Evolutionary conservation across 2,888 invertebrate genomes (phyloP).

Genomic region (Biston stratarius): DNA sequence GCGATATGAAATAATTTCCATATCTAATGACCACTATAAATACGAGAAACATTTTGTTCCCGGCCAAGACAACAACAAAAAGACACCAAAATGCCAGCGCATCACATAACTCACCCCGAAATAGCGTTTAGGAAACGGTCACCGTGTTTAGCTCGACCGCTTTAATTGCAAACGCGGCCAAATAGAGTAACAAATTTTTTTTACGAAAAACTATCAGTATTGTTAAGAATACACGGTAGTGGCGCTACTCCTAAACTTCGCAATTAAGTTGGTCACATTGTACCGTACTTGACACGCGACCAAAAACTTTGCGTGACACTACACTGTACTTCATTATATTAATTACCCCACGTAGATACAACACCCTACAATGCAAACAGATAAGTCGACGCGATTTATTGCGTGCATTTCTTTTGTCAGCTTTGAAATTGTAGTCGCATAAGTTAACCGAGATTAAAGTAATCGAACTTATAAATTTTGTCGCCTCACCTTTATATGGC

Average conservation of each 20-base stretch:
- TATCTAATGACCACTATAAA: slow-evolving; percentile 34
- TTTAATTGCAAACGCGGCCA: not conserved
- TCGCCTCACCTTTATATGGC: slow-evolving; percentile 86
- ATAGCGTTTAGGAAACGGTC: slow-evolving; percentile 61
- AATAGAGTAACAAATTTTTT: not conserved
- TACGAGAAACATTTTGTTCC: slow-evolving; percentile 33
- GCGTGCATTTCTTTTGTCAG: slow-evolving; percentile 87
- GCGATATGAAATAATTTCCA: slow-evolving; percentile 37
- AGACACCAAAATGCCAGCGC: slow-evolving; percentile 56
- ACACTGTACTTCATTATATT: slow-evolving; percentile 81
- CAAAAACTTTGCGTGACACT: slow-evolving; percentile 75
- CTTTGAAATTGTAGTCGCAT: slow-evolving; percentile 87
- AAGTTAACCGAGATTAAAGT: slow-evolving; percentile 86
- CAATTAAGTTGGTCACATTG: slow-evolving; percentile 5
- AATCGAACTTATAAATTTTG: slow-evolving; percentile 87
- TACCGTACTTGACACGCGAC: slow-evolving; percentile 65
- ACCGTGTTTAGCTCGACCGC: slow-evolving; percentile 48
- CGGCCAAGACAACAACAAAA: slow-evolving; percentile 50
- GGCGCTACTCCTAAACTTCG: not conserved
- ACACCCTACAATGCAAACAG: slow-evolving; percentile 63
- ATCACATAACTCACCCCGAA: slow-evolving; percentile 68
- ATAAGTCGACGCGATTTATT: slow-evolving; percentile 82
- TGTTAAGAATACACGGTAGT: not conserved
- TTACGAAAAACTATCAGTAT: not conserved
- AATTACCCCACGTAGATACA: slow-evolving; percentile 69